phyloP scores from a whole-genome alignment of 1,140 invertebrate species.

The Portunus trituberculatus region DNA sequence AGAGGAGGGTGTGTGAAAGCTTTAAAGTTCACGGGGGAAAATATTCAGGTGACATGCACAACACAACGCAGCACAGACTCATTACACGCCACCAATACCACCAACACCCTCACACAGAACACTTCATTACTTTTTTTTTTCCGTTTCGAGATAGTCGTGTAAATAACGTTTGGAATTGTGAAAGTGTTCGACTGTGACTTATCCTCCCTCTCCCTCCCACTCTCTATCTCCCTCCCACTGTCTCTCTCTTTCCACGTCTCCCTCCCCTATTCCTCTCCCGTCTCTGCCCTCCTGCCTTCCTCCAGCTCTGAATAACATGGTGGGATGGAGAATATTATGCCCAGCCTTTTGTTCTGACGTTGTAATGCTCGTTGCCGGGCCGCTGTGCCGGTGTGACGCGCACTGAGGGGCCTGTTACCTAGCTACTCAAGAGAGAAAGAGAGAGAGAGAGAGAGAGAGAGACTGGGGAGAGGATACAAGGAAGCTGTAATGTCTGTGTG shows the following conservation, averaged over 20 bases:
- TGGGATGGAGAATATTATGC: background rate
- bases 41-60: too few species aligned
- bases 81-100: too few species aligned
- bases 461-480: background rate
- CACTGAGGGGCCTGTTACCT: background rate
- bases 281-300: background rate
- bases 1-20: too few species aligned
- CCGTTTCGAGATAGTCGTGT: too few species aligned
- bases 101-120: too few species aligned
- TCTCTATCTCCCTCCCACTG: background rate
- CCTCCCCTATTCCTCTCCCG: background rate
- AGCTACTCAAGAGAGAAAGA: background rate
- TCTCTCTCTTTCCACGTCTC: background rate
- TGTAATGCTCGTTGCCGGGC: background rate
- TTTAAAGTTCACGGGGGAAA: too few species aligned
- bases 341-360: background rate
- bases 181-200: too few species aligned
- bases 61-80: background rate
- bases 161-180: too few species aligned
- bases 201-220: background rate
- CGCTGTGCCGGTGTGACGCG: background rate
- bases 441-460: constrained; percentile 17
- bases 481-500: too few species aligned
- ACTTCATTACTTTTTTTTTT: too few species aligned
- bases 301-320: too few species aligned